Conservation (phyloP, 2,113 vertebrate species). For the Rafetus swinhoei region DNA sequence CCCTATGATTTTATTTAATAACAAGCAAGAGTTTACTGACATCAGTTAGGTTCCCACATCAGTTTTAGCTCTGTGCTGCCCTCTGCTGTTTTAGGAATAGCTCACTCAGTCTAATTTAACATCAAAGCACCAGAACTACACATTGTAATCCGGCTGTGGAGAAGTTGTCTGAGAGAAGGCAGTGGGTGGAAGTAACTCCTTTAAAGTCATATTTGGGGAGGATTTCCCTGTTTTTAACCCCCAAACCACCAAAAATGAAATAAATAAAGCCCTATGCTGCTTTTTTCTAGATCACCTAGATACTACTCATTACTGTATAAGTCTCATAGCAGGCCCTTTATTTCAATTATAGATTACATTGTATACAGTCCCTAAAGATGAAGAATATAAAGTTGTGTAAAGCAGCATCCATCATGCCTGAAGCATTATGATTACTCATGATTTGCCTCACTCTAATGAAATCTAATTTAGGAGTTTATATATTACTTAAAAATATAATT, state of each 20-base stretch:
- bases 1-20: conserved; percentile 80
- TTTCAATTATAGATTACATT: conserved; percentile 50
- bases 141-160: background rate
- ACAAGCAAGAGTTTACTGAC: conserved; percentile 59
- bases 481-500: conserved; percentile 51
- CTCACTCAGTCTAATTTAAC: background rate
- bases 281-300: background rate
- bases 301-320: conserved; percentile 52
- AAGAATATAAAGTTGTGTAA: conserved; percentile 44
- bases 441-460: conserved; percentile 17
- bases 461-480: conserved; percentile 47
- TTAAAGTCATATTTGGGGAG: background rate
- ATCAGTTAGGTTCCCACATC: background rate
- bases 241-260: background rate
- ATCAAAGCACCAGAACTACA: background rate
- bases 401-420: conserved; percentile 25
- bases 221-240: background rate
- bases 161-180: background rate
- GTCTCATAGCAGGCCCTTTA: conserved; percentile 52
- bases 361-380: background rate
- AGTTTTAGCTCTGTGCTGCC: conserved; percentile 82
- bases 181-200: background rate
- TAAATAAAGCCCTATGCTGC: background rate
- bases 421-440: conserved; percentile 19
- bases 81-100: conserved; percentile 72